Percentiles rank a stretch among this genome's conserved stretches.
Conservation (phyloP, 2,113 vertebrate species). For the Pheucticus melanocephalus region DNA sequence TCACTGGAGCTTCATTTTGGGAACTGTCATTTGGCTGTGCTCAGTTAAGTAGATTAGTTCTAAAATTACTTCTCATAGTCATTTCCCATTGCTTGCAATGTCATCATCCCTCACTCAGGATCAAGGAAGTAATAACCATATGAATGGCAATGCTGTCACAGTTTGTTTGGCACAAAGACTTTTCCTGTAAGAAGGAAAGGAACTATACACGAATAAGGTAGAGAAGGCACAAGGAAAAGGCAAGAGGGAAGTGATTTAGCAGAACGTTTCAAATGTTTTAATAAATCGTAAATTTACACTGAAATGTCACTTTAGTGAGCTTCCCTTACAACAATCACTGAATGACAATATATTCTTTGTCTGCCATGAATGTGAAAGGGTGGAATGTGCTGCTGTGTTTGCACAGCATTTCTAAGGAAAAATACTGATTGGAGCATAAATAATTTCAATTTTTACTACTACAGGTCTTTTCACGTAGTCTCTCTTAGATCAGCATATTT, state of each 20-base stretch:
- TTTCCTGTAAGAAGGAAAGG: background rate
- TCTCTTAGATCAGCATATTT: background rate
- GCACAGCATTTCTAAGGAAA: background rate
- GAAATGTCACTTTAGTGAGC: background rate
- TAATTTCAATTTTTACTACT: background rate
- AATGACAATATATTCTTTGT: background rate
- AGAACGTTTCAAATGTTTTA: conserved; percentile 12
- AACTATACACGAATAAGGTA: background rate
- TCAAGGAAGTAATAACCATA: background rate
- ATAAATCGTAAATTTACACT: conserved; percentile 42
- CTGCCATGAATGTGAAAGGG: background rate
- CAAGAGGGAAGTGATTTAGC: background rate
- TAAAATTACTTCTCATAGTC: background rate
- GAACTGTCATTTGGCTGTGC: background rate
- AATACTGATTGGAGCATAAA: background rate
- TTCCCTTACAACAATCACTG: background rate
- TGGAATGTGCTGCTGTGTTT: background rate
- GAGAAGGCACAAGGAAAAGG: conserved; percentile 9
- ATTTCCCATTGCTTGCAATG: background rate
- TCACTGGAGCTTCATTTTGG: background rate
- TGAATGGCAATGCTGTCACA: background rate
- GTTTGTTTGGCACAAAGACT: background rate
- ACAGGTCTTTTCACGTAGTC: background rate
- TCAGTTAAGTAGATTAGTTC: background rate
- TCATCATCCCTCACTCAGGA: background rate